Percentiles rank a stretch among this genome's conserved stretches.
Evolutionary conservation across 2,113 vertebrate species (phyloP).

Genomic region (Nannobrachium achirus): DNA sequence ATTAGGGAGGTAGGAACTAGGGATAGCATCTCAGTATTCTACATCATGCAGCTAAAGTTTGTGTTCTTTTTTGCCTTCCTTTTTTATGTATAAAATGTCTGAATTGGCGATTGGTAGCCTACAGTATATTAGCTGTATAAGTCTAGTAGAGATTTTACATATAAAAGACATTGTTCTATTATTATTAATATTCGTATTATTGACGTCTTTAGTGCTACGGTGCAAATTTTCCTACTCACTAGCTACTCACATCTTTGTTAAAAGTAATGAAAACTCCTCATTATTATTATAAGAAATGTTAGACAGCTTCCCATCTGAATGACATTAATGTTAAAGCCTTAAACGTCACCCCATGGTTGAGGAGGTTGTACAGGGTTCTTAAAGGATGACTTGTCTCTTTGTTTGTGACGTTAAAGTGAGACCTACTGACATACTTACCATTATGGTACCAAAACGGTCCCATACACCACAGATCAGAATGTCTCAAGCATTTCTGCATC

Average conservation of each 20-base stretch:
- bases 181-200: slow-evolving; percentile 67
- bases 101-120: slow-evolving; percentile 41
- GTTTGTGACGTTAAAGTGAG: slow-evolving; percentile 1
- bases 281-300: slow-evolving; percentile 19
- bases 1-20: not conserved
- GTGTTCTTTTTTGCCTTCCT: slow-evolving; percentile 28
- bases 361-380: slow-evolving; percentile 31
- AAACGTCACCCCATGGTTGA: slow-evolving; percentile 50
- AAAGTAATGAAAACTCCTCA: slow-evolving; percentile 7
- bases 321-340: slow-evolving; percentile 63
- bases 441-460: slow-evolving; percentile 10
- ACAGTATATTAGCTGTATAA: slow-evolving; percentile 54
- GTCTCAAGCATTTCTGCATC: too few species aligned
- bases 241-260: slow-evolving; percentile 37
- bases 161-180: slow-evolving; percentile 55
- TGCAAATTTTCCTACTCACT: slow-evolving; percentile 40
- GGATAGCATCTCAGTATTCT: slow-evolving; percentile 34
- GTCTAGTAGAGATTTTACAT: slow-evolving; percentile 64
- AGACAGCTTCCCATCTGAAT: slow-evolving; percentile 32
- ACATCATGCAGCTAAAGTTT: slow-evolving; percentile 38
- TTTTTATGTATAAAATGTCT: slow-evolving; percentile 38
- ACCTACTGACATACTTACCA: slow-evolving; percentile 19
- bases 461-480: not conserved
- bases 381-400: slow-evolving; percentile 15
- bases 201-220: slow-evolving; percentile 60